Evolutionary conservation across 30 jellyfish, hydroid and myxozoan genomes (phyloP).

Genomic region (Aurelia coerulea): DNA sequence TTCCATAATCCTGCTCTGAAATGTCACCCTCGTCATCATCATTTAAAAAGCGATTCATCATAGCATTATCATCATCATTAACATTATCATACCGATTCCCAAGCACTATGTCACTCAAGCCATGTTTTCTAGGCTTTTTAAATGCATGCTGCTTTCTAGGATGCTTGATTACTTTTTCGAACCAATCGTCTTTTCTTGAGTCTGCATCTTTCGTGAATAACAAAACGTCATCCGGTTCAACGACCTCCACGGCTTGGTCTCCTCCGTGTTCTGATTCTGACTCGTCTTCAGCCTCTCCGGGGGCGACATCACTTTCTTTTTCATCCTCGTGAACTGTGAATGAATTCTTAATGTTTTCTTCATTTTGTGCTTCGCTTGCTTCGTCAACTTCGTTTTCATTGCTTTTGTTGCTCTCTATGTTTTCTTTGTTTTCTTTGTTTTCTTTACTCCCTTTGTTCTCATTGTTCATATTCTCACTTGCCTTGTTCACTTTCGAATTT

Average conservation of each 20-base stretch:
- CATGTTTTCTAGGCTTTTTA: not conserved
- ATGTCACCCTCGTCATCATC: conserved; percentile 6
- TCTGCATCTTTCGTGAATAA: conserved; percentile 58
- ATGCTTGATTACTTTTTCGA: conserved; percentile 46
- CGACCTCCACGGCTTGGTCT: conserved; percentile 71
- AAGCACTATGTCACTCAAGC: not conserved
- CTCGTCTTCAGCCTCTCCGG: conserved; percentile 20
- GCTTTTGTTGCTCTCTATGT: not conserved
- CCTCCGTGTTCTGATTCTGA: conserved; percentile 8
- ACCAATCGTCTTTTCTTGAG: conserved; percentile 76
- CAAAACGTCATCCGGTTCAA: conserved; percentile 65
- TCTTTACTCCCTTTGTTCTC: not conserved
- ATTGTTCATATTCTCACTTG: not conserved
- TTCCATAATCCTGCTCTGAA: conserved; percentile 5
- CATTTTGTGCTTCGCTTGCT: not conserved
- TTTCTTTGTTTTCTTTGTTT: not conserved
- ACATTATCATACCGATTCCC: conserved; percentile 10
- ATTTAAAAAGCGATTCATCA: not conserved
- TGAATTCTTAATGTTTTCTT: no score
- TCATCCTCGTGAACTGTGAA: not conserved
- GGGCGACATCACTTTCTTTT: not conserved
- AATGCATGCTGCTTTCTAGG: not conserved
- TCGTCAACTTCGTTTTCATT: not conserved
- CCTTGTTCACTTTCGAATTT: no score
- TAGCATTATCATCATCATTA: conserved; percentile 24